These are phyloP conservation scores for Pseudomyrmex dendroicus DNA, from an alignment of 1,140 invertebrate genomes.

Conservation along the genomic window DNA sequence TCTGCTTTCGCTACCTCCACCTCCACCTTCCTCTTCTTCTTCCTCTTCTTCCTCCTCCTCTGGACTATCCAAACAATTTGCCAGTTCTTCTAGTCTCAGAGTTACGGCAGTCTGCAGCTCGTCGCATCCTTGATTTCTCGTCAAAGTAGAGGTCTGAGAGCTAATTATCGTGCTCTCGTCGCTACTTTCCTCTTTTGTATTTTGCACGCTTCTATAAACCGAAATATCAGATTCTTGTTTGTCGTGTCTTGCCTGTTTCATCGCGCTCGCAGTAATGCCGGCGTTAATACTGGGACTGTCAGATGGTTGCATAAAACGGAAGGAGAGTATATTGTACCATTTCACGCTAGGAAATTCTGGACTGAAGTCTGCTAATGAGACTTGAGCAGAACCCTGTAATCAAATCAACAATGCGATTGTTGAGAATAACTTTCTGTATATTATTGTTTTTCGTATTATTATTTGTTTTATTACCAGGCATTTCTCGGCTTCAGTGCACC, in stretches of 20 bases:
- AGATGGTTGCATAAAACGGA: slow-evolving; percentile 91
- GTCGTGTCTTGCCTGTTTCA: slow-evolving; percentile 80
- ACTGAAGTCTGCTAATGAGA: slow-evolving; percentile 97
- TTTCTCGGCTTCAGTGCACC: slow-evolving; percentile 90
- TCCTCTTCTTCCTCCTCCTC: slow-evolving; percentile 87
- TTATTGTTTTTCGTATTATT: too few species aligned
- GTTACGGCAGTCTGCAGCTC: slow-evolving; percentile 86
- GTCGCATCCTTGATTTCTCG: slow-evolving; percentile 93
- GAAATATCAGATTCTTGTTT: slow-evolving; percentile 86
- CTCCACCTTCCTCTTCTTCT: slow-evolving; percentile 86
- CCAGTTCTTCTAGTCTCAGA: slow-evolving; percentile 87
- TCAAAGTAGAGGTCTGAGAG: slow-evolving; percentile 97
- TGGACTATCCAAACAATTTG: slow-evolving; percentile 84
- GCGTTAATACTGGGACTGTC: slow-evolving; percentile 68
- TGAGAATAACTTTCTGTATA: neutral
- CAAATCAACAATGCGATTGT: slow-evolving; percentile 42
- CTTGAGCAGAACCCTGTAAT: slow-evolving; percentile 95
- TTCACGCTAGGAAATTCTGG: slow-evolving; percentile 92
- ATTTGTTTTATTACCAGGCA: slow-evolving; percentile 88
- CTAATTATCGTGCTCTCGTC: slow-evolving; percentile 98
- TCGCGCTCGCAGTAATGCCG: slow-evolving; percentile 59
- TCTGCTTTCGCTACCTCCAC: slow-evolving; percentile 87
- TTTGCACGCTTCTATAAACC: slow-evolving; percentile 81
- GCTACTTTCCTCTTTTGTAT: slow-evolving; percentile 94
- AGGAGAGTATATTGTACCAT: slow-evolving; percentile 98